A percentile compares a stretch with the other conserved stretches of the same genome.
Conservation (phyloP, 2,113 vertebrate genomes). For the Thalassarche chlororhynchos region DNA sequence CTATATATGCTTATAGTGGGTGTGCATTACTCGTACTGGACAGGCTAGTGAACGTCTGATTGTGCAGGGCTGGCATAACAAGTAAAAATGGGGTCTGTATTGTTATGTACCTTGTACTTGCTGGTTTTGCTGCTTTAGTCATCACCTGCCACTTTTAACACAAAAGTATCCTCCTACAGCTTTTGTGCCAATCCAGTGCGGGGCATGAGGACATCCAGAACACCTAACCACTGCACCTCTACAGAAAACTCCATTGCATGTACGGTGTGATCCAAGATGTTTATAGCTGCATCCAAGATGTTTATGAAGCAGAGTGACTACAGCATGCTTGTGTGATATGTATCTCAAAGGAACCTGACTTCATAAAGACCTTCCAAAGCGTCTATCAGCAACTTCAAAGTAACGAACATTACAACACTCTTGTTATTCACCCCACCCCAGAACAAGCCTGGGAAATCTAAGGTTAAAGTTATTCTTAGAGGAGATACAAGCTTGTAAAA, state of each 20-base stretch:
- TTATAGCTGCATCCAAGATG: background rate
- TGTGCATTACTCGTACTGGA: background rate
- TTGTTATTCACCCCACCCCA: background rate
- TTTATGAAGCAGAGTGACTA: background rate
- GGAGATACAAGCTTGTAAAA: background rate
- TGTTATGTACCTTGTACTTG: rapidly evolving
- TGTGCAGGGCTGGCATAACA: background rate
- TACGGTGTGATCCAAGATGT: background rate
- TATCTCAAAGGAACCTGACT: background rate
- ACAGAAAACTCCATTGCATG: background rate
- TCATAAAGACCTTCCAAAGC: background rate
- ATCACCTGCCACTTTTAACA: background rate
- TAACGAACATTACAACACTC: background rate
- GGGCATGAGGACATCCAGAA: background rate
- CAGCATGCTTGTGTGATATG: background rate
- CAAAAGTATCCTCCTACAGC: background rate
- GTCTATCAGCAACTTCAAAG: background rate
- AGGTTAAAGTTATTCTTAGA: background rate
- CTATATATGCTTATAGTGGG: background rate
- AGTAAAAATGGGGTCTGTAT: background rate
- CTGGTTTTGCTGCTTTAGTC: background rate
- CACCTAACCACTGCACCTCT: background rate
- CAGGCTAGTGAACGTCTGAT: background rate
- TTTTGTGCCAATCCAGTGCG: background rate
- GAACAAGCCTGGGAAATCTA: background rate